Conservation (phyloP, 1,140 invertebrate genomes). For the Venustaconcha ellipsiformis region DNA sequence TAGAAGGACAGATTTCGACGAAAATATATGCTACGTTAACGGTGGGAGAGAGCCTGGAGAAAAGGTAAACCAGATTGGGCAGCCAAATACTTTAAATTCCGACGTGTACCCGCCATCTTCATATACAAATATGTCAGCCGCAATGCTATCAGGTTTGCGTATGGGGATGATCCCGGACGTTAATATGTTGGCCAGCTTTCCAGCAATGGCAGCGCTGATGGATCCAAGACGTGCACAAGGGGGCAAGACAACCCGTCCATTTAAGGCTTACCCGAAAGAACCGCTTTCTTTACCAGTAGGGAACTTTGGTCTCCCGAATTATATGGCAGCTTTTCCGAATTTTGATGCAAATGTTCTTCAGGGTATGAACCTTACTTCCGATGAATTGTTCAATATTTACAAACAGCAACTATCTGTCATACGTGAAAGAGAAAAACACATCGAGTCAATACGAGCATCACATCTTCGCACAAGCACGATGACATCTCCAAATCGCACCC, state of each 20-base stretch:
- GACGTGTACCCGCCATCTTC: constrained; percentile 16
- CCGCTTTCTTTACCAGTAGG: constrained; percentile 32
- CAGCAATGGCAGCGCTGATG: constrained; percentile 41
- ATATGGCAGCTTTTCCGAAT: constrained; percentile 25
- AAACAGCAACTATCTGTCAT: constrained; percentile 36
- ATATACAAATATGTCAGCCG: constrained; percentile 23
- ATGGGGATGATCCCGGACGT: constrained; percentile 7
- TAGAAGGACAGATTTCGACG: constrained; percentile 28
- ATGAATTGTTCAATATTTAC: constrained; percentile 44
- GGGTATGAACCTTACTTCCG: constrained; percentile 30
- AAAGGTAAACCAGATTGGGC: no score
- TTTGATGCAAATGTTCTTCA: constrained; percentile 32
- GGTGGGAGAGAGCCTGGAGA: no score
- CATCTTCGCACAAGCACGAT: constrained; percentile 15
- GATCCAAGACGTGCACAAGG: constrained; percentile 32
- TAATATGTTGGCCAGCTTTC: constrained; percentile 29
- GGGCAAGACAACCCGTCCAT: constrained; percentile 36
- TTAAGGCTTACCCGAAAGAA: constrained; percentile 48
- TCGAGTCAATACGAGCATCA: constrained; percentile 25
- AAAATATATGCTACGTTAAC: neutral
- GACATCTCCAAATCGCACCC: constrained; percentile 1
- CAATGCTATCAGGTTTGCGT: neutral
- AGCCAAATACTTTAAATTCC: constrained; percentile 9
- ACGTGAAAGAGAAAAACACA: constrained; percentile 35
- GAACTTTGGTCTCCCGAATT: constrained; percentile 22